phyloP scores from a whole-genome alignment of 2,888 invertebrate genomes.

The Leptinotarsa peninsularis region DNA sequence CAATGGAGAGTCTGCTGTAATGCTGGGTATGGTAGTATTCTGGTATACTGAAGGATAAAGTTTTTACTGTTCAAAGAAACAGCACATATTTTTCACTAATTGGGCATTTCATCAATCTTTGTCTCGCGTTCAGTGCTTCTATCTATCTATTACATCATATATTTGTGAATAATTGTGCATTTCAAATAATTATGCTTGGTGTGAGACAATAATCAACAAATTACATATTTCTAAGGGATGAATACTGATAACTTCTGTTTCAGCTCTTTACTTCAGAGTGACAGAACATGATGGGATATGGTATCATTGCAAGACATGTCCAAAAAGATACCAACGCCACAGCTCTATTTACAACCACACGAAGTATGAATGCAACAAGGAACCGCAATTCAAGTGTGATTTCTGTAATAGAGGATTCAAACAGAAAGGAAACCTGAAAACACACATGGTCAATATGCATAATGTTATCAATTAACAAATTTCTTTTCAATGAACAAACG shows the following conservation, averaged over 20 bases:
- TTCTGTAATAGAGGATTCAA: conserved; percentile 40
- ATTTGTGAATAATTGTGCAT: no score
- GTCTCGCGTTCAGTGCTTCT: no score
- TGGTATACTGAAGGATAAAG: no score
- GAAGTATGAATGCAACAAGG: conserved; percentile 44
- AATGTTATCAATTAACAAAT: conserved; percentile 27
- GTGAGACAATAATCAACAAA: no score
- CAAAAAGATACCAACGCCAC: conserved; percentile 53
- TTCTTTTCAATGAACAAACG: not conserved
- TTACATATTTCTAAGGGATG: no score
- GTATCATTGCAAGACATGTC: conserved; percentile 47
- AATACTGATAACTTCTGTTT: not conserved
- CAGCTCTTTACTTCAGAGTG: conserved; percentile 18
- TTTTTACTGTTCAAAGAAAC: no score
- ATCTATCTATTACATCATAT: no score
- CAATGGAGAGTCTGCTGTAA: no score
- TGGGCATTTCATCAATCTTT: no score
- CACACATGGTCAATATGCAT: conserved; percentile 37
- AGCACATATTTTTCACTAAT: no score
- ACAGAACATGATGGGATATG: not conserved
- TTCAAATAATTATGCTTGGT: no score
- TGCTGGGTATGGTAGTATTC: no score
- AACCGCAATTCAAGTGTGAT: conserved; percentile 45
- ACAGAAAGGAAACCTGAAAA: conserved; percentile 39
- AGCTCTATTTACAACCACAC: conserved; percentile 45